A percentile compares a stretch with the other conserved stretches of the same genome.
Evolutionary conservation across 2,888 invertebrate species (phyloP).

Genomic region (Junonia oenone): DNA sequence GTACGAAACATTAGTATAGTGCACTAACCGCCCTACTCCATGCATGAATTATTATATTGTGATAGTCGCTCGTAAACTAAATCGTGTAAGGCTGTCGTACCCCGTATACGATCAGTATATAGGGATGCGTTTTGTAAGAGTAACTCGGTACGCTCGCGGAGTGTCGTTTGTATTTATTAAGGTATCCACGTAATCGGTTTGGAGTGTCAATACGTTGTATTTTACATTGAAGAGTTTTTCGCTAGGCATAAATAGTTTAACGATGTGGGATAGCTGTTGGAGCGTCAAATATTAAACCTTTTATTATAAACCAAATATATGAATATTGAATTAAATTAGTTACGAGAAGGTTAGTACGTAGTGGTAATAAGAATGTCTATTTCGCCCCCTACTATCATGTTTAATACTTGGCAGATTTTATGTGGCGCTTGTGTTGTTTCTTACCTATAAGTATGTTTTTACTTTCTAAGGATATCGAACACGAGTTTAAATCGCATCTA

Average conservation of each 20-base stretch:
- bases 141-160: slow-evolving; percentile 39
- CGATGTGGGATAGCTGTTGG: slow-evolving; percentile 20
- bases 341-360: slow-evolving; percentile 35
- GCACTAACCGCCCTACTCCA: slow-evolving; percentile 34
- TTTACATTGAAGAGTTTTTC: slow-evolving; percentile 18
- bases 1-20: slow-evolving; percentile 72
- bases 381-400: slow-evolving; percentile 32
- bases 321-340: slow-evolving; percentile 30
- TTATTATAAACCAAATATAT: slow-evolving; percentile 53
- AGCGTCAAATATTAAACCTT: slow-evolving; percentile 25
- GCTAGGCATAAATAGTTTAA: slow-evolving; percentile 28
- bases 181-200: slow-evolving; percentile 30
- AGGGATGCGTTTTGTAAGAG: slow-evolving; percentile 17
- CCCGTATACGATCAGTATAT: slow-evolving; percentile 26
- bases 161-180: slow-evolving; percentile 38
- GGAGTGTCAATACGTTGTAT: slow-evolving; percentile 14
- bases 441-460: slow-evolving; percentile 17
- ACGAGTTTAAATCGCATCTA: slow-evolving; percentile 22
- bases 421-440: slow-evolving; percentile 31
- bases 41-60: slow-evolving; percentile 37
- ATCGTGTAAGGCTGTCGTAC: slow-evolving; percentile 13
- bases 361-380: slow-evolving; percentile 33
- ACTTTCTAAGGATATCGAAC: slow-evolving; percentile 16
- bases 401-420: slow-evolving; percentile 35
- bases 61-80: slow-evolving; percentile 37